Evolutionary conservation across 37 sponge, comb jelly and placozoan genomes (phyloP).

Genomic region (Hexactinellida sp.): DNA sequence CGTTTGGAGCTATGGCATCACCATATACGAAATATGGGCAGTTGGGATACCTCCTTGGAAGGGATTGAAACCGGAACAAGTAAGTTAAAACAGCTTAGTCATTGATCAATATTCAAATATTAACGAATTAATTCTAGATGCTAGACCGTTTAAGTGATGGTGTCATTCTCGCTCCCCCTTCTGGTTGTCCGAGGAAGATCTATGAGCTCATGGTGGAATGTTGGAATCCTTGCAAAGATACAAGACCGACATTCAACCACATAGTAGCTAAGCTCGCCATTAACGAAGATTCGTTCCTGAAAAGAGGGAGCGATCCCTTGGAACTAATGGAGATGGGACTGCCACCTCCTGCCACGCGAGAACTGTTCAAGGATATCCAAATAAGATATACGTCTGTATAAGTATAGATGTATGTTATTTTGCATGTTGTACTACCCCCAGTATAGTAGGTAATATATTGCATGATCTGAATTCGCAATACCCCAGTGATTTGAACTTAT

Average conservation of each 20-base stretch:
- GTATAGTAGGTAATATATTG: neutral
- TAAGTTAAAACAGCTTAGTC: neutral
- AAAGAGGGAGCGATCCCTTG: neutral
- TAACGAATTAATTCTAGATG: neutral
- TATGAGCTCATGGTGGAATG: conserved; percentile 4
- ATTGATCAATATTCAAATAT: neutral
- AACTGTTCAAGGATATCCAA: neutral
- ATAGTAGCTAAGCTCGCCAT: neutral
- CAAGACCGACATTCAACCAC: neutral
- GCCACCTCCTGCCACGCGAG: neutral
- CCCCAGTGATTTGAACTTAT: too few species aligned
- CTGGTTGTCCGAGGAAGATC: neutral
- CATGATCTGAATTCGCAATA: neutral
- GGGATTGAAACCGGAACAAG: neutral
- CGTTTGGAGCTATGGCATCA: neutral
- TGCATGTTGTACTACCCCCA: neutral
- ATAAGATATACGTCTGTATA: neutral
- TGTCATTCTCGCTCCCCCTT: neutral
- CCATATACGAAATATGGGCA: neutral
- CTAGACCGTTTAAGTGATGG: neutral
- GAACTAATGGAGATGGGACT: neutral
- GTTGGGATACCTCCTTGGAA: neutral
- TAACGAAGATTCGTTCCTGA: neutral
- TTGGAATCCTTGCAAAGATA: neutral
- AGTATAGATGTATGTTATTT: too few species aligned